Evolutionary conservation across 2,113 vertebrate genomes (phyloP).

Genomic region (Lampris megalopsis): DNA sequence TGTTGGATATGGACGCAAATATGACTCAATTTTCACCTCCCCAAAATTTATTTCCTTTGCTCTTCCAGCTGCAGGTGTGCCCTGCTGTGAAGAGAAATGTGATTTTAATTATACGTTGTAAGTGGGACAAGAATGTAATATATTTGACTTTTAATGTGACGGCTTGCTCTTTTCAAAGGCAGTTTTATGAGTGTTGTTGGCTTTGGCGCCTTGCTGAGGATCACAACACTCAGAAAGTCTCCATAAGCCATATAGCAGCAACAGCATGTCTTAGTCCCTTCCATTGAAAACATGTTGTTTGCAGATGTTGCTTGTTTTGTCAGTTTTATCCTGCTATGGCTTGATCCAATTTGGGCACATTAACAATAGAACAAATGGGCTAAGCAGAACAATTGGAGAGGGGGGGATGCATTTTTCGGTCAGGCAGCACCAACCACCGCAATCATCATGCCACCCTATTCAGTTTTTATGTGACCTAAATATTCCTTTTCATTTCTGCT

Average conservation of each 20-base stretch:
- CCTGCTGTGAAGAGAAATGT: conserved; percentile 51
- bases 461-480: conserved; percentile 75
- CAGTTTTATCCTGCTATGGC: conserved; percentile 52
- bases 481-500: conserved; percentile 66
- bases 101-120: conserved; percentile 46
- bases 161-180: conserved; percentile 56
- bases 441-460: conserved; percentile 42
- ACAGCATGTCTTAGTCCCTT: conserved; percentile 72
- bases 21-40: conserved; percentile 6
- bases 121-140: conserved; percentile 54
- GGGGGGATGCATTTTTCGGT: conserved; percentile 31
- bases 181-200: conserved; percentile 9
- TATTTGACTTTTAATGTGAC: conserved; percentile 53
- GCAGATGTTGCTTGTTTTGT: conserved; percentile 54
- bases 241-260: conserved; percentile 57
- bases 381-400: conserved; percentile 25
- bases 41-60: conserved; percentile 24
- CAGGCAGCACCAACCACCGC: conserved; percentile 19
- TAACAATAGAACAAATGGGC: conserved; percentile 30
- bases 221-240: conserved; percentile 59
- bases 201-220: conserved; percentile 46
- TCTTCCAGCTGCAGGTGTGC: conserved; percentile 25
- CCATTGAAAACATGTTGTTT: conserved; percentile 53
- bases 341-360: conserved; percentile 47
- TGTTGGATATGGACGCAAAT: background rate